These are phyloP conservation scores for Axis porcinus DNA, from an alignment of 2,113 vertebrate genomes.

Conservation along the genomic window DNA sequence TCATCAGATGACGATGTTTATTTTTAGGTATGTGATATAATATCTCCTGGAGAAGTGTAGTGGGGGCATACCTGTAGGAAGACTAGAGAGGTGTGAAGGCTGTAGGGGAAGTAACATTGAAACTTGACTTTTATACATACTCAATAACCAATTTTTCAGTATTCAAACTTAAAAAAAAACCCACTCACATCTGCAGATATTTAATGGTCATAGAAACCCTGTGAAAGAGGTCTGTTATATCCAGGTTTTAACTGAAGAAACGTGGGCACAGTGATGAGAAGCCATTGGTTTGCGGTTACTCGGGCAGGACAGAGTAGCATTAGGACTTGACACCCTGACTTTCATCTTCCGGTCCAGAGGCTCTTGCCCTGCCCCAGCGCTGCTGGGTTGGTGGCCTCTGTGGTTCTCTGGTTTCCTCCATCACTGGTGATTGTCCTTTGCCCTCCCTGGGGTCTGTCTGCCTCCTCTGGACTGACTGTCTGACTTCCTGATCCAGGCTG, in stretches of 20 bases:
- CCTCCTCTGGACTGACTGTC: neutral
- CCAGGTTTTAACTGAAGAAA: neutral
- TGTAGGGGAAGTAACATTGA: neutral
- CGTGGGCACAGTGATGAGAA: neutral
- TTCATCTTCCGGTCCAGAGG: neutral
- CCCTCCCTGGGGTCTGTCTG: neutral
- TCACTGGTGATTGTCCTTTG: neutral
- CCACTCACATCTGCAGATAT: neutral
- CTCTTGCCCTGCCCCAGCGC: neutral
- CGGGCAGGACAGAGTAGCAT: neutral
- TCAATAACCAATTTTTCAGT: neutral
- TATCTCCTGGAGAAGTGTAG: neutral
- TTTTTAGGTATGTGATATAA: neutral
- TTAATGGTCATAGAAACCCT: neutral
- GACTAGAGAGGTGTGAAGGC: neutral
- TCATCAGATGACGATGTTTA: neutral
- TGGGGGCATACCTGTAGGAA: neutral
- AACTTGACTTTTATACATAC: too few relatives aligned
- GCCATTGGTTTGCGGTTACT: neutral
- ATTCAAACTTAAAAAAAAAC: neutral
- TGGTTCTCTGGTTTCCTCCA: accelerated
- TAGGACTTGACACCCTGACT: neutral
- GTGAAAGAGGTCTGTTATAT: neutral
- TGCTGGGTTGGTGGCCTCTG: neutral
- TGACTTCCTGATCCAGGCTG: neutral